Evolutionary conservation across 1,140 invertebrate genomes (phyloP).

Genomic region (Pseudomyrmex gracilis): DNA sequence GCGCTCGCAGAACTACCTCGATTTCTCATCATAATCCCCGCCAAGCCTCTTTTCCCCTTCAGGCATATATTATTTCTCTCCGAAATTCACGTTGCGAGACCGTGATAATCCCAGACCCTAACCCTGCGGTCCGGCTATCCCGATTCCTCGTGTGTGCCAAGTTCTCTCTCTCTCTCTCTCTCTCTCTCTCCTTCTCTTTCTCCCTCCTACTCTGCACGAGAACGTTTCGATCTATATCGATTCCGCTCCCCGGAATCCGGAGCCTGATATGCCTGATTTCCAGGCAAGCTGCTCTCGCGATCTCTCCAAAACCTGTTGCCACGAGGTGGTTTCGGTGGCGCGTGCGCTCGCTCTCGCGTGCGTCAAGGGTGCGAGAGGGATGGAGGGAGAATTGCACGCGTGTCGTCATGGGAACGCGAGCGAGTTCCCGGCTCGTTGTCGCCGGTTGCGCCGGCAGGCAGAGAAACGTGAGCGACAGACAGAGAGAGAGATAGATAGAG

Average conservation of each 20-base stretch:
- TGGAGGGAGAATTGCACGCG: conserved; percentile 67
- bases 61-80: conserved; percentile 26
- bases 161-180: background rate
- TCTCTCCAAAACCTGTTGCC: conserved; percentile 77
- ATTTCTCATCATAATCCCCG: conserved; percentile 32
- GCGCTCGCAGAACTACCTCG: conserved; percentile 1
- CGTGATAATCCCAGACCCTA: conserved; percentile 16
- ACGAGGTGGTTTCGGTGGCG: conserved; percentile 62
- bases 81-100: conserved; percentile 15
- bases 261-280: background rate
- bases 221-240: conserved; percentile 57
- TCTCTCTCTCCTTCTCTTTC: background rate
- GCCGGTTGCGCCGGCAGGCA: background rate
- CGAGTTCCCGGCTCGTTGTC: conserved; percentile 69
- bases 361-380: background rate
- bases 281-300: conserved; percentile 15
- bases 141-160: conserved; percentile 16
- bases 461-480: conserved; percentile 33
- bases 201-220: too few relatives aligned
- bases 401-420: conserved; percentile 78
- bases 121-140: background rate
- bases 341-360: conserved; percentile 72
- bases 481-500: too few relatives aligned
- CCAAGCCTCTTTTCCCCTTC: background rate
- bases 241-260: conserved; percentile 5